A percentile compares a stretch with the other conserved stretches of the same genome.
Conservation (phyloP, 2,113 vertebrate genomes). For the Heptranchias perlo region DNA sequence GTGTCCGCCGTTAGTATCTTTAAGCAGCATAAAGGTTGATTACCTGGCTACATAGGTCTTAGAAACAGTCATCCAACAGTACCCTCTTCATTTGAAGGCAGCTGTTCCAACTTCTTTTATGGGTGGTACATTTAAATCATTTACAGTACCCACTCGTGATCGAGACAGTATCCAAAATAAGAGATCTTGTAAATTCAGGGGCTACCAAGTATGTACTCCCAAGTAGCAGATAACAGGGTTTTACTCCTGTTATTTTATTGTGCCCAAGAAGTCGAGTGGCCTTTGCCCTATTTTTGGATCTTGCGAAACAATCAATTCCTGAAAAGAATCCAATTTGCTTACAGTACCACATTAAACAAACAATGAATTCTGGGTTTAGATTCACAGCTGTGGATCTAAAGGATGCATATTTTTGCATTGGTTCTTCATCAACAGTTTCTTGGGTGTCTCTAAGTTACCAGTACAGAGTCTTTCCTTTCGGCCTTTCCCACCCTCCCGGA, state of each 20-base stretch:
- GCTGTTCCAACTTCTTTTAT: not conserved
- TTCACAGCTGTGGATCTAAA: not conserved
- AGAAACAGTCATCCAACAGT: not conserved
- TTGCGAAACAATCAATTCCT: not conserved
- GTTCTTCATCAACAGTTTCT: not conserved
- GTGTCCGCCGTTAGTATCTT: not conserved
- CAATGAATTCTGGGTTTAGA: not conserved
- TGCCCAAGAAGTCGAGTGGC: not conserved
- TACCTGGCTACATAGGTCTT: not conserved
- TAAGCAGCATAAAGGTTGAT: not conserved
- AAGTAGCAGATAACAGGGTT: not conserved
- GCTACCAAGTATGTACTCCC: no score
- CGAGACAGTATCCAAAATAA: not conserved
- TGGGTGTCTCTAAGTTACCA: not conserved
- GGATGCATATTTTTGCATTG: not conserved
- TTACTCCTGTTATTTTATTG: not conserved
- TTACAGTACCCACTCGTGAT: not conserved
- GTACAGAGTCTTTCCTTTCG: not conserved
- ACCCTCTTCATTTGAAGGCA: not conserved
- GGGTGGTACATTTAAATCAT: not conserved
- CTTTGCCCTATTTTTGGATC: not conserved
- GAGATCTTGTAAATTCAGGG: not conserved
- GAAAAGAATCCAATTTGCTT: not conserved
- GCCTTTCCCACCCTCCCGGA: not conserved
- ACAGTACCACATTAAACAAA: not conserved